Percentiles rank a stretch among this genome's conserved stretches.
These are phyloP conservation scores for Tetraneura akinire DNA, from an alignment of 1,140 invertebrate genomes.

Conservation along the genomic window DNA sequence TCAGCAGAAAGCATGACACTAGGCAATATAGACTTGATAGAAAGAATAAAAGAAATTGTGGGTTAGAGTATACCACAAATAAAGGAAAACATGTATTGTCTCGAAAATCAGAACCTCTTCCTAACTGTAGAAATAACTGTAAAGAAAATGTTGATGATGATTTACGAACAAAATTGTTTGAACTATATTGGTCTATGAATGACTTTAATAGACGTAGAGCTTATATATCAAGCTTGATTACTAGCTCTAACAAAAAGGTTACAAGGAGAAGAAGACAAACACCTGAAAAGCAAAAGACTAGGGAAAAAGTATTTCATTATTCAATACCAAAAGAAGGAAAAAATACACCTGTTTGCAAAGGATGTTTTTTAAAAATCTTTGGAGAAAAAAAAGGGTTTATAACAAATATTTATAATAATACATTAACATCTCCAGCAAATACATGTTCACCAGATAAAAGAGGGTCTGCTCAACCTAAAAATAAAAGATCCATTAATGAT, in stretches of 20 bases:
- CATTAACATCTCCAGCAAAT: conserved; percentile 6
- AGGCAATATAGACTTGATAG: not conserved
- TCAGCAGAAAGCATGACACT: not conserved
- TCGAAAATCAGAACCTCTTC: not conserved
- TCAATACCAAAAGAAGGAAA: not conserved
- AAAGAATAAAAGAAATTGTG: not conserved
- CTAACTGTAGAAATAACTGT: conserved; percentile 4
- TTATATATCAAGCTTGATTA: not conserved
- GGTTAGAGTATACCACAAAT: not conserved
- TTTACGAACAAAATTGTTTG: not conserved
- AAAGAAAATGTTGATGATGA: not conserved
- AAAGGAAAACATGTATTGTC: not conserved
- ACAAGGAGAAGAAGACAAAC: conserved; percentile 2
- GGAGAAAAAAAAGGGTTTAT: not conserved
- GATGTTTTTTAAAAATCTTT: conserved; percentile 10
- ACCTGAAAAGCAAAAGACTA: not conserved
- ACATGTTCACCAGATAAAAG: not conserved
- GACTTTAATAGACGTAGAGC: not conserved
- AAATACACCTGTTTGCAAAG: not conserved
- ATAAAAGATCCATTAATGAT: not conserved
- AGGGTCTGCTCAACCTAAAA: not conserved
- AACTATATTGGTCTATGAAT: conserved; percentile 6
- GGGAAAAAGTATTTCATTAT: conserved; percentile 4
- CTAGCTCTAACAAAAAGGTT: not conserved
- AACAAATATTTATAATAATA: not conserved